These are phyloP conservation scores for Syndactyla subalaris DNA, from an alignment of 2,797 vertebrate genomes.

Conservation along the genomic window DNA sequence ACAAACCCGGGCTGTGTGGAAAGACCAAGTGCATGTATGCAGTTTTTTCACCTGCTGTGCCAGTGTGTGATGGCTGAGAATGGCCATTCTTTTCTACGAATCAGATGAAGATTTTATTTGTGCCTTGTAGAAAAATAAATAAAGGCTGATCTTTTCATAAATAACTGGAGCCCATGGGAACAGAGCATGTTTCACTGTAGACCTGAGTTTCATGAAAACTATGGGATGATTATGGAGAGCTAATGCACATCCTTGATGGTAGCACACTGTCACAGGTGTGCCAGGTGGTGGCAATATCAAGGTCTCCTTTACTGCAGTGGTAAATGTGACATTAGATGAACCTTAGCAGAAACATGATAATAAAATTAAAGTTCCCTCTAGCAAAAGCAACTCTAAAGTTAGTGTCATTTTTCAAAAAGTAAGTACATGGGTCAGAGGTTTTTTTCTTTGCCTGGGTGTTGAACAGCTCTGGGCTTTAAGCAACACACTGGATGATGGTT, in stretches of 20 bases:
- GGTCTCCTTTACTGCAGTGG: background rate
- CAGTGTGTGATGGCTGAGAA: background rate
- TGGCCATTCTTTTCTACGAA: background rate
- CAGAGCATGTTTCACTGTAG: background rate
- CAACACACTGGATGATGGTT: background rate
- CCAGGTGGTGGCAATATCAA: background rate
- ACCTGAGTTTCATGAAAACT: background rate
- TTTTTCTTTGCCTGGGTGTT: background rate
- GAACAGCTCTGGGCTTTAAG: background rate
- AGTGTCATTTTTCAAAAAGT: background rate
- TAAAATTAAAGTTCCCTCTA: background rate
- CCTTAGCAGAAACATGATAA: background rate
- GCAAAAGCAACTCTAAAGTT: background rate
- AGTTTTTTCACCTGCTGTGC: background rate
- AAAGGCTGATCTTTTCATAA: background rate
- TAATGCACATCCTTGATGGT: background rate
- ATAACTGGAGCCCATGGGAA: background rate
- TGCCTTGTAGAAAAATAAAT: background rate
- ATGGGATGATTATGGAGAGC: rapidly evolving
- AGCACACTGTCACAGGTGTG: background rate
- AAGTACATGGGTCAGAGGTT: background rate
- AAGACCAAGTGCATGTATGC: background rate
- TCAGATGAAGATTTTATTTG: background rate
- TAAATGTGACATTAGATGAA: background rate
- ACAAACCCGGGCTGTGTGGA: background rate